A percentile compares a stretch with the other conserved stretches of the same genome.
Conservation (phyloP, 2,888 invertebrate species). For the Athripsodes cinereus region DNA sequence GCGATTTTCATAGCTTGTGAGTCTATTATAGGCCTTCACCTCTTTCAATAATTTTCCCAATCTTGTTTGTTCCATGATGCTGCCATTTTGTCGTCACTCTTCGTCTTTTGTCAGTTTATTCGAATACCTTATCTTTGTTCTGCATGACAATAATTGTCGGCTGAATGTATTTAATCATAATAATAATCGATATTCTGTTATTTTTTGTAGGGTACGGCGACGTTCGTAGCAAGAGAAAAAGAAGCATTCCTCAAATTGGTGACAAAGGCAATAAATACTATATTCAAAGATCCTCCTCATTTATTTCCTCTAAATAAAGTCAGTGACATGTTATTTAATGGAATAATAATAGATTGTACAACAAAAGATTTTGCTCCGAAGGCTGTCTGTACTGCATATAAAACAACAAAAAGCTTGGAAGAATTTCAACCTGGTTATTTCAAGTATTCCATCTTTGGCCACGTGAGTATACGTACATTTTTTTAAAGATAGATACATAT, state of each 20-base stretch:
- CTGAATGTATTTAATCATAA: neutral
- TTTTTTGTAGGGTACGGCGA: constrained; percentile 46
- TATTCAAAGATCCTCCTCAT: constrained; percentile 59
- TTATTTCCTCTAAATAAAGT: constrained; percentile 60
- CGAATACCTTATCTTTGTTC: no score
- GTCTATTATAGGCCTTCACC: no score
- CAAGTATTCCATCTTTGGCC: constrained; percentile 66
- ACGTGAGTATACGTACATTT: constrained; percentile 46
- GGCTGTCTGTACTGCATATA: constrained; percentile 64
- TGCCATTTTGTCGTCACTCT: no score
- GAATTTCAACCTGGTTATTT: constrained; percentile 58
- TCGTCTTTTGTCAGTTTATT: no score
- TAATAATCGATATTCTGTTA: neutral
- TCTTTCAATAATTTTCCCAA: no score
- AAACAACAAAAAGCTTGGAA: constrained; percentile 54
- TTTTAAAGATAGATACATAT: no score
- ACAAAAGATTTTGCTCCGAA: constrained; percentile 71
- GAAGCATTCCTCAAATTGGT: constrained; percentile 63
- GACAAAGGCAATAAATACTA: constrained; percentile 62
- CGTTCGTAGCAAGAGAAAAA: constrained; percentile 54
- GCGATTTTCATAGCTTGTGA: no score
- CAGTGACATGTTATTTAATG: constrained; percentile 68
- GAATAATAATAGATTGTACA: constrained; percentile 65
- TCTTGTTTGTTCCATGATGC: no score
- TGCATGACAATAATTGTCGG: no score